Evolutionary conservation across 2,888 invertebrate species (phyloP), one percentile per base, ranked within the genome.

Genomic region (Lasioglossum malachurum): DNA sequence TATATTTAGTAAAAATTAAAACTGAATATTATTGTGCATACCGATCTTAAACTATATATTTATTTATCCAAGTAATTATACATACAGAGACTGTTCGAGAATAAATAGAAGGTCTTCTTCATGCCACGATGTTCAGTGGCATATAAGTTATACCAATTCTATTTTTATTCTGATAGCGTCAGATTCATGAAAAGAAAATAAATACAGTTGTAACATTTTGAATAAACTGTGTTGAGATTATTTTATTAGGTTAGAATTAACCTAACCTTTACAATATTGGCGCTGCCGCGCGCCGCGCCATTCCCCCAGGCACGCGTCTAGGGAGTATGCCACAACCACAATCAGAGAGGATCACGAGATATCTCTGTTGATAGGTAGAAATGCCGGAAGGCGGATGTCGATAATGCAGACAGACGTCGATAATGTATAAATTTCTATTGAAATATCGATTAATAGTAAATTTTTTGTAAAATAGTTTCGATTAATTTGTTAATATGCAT

Each of bases 221-320:
- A 64, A 64, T 64, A 64, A 5, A 16, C 16, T 31, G 31, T 31
- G 2, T 64, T 31, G 16, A 64, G 16, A 64, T 64, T 64, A 31
- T 64, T 64, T 31, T 64, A 64, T 64, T 64, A 64, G 64, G 64
- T 64, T 64, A 64, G 57, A n/a, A 57, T n/a, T n/a, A n/a, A n/a
- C n/a, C n/a, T n/a, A n/a, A n/a, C n/a, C n/a, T n/a, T n/a, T n/a
- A n/a, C n/a, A n/a, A n/a, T n/a, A n/a, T n/a, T n/a, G n/a, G n/a
- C n/a, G n/a, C n/a, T n/a, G n/a, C n/a, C n/a, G n/a, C n/a, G n/a
- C n/a, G n/a, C n/a, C n/a, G n/a, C n/a, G n/a, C n/a, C n/a, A n/a
- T n/a, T n/a, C n/a, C n/a, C n/a, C n/a, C n/a, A n/a, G n/a, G n/a
- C n/a, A n/a, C n/a, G n/a, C n/a, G n/a, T n/a, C n/a, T n/a, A n/a